Conservation (phyloP, 1,140 invertebrate species). For the Meloidogyne chitwoodi region DNA sequence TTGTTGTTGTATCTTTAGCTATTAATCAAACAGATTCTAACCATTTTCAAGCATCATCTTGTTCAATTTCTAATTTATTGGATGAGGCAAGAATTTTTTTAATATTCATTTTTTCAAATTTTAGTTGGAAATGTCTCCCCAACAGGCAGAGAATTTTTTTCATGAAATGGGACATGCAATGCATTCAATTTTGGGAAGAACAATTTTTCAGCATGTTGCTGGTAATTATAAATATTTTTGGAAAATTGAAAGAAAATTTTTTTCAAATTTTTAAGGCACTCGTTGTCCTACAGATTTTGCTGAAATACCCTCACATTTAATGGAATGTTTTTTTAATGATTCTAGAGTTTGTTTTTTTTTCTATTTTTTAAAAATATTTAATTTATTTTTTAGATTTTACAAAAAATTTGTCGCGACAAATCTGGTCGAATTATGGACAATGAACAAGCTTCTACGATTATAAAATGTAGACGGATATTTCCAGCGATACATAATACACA, state of each 20-base stretch:
- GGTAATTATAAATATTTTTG: conserved; percentile 65
- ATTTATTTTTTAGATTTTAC: conserved; percentile 69
- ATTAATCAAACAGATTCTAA: conserved; percentile 60
- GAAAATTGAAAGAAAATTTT: conserved; percentile 12
- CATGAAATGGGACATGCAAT: conserved; percentile 99
- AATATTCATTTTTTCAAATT: conserved; percentile 61
- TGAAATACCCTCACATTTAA: conserved; percentile 92
- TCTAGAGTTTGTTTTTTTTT: conserved; percentile 67
- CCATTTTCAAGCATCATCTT: conserved; percentile 3
- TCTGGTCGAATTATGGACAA: conserved; percentile 16
- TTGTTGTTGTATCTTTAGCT: conserved; percentile 86
- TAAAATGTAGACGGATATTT: conserved; percentile 42
- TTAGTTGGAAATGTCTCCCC: conserved; percentile 74
- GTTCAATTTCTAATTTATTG: background rate
- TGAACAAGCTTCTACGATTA: conserved; percentile 41
- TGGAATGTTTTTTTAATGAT: conserved; percentile 94
- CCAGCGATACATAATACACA: conserved; percentile 44
- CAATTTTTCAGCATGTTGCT: conserved; percentile 90
- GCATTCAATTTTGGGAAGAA: conserved; percentile 94
- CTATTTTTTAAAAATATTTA: background rate
- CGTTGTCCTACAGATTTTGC: conserved; percentile 94
- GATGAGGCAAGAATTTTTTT: conserved; percentile 45
- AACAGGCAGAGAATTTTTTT: conserved; percentile 89
- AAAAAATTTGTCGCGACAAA: conserved; percentile 67
- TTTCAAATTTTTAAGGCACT: conserved; percentile 65